Percentiles rank a stretch among this genome's conserved stretches.
phyloP scores from a whole-genome alignment of 2,888 invertebrate genomes.

The Terebella lapidaria region DNA sequence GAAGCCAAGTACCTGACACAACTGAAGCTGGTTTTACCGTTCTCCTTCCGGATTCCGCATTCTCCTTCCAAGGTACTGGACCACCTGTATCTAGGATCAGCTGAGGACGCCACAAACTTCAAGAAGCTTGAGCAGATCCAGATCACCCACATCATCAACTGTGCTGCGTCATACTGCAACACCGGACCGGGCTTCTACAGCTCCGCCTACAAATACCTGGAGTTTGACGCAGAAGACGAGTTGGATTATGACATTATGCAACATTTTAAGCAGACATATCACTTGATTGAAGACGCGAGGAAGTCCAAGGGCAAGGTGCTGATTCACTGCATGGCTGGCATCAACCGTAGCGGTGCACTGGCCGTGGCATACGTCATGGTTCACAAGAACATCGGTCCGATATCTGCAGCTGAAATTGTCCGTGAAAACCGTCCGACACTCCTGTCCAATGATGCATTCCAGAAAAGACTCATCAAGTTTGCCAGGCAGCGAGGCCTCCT shows the following conservation, averaged over 20 bases:
- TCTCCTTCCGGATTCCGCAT: slow-evolving; percentile 8
- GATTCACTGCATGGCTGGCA: slow-evolving; percentile 30
- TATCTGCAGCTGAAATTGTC: slow-evolving; percentile 18
- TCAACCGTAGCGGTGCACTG: slow-evolving; percentile 27
- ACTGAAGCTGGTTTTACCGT: slow-evolving; percentile 8
- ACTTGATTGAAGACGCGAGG: slow-evolving; percentile 27
- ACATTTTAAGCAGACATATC: slow-evolving; percentile 25
- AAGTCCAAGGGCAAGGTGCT: slow-evolving; percentile 23
- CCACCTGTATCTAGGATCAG: slow-evolving; percentile 24
- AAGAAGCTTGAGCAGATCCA: slow-evolving; percentile 16
- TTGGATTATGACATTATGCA: slow-evolving; percentile 26
- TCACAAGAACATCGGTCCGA: slow-evolving; percentile 24
- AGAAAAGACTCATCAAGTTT: slow-evolving; percentile 2
- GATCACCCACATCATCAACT: slow-evolving; percentile 29
- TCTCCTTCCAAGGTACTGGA: slow-evolving; percentile 17
- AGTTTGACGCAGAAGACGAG: slow-evolving; percentile 27
- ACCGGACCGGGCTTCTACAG: slow-evolving; percentile 23
- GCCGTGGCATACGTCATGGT: slow-evolving; percentile 24
- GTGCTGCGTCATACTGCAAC: slow-evolving; percentile 22
- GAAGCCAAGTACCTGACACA: slow-evolving; percentile 14
- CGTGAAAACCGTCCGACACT: slow-evolving; percentile 17
- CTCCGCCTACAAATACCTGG: slow-evolving; percentile 20
- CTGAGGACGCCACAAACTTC: slow-evolving; percentile 21
- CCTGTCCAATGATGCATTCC: slow-evolving; percentile 20
- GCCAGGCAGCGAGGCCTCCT: not conserved